Evolutionary conservation across 92 coral and sea anemone species (phyloP), one percentile per base, ranked within the genome.

Genomic region (Virgularia gustaviana): DNA sequence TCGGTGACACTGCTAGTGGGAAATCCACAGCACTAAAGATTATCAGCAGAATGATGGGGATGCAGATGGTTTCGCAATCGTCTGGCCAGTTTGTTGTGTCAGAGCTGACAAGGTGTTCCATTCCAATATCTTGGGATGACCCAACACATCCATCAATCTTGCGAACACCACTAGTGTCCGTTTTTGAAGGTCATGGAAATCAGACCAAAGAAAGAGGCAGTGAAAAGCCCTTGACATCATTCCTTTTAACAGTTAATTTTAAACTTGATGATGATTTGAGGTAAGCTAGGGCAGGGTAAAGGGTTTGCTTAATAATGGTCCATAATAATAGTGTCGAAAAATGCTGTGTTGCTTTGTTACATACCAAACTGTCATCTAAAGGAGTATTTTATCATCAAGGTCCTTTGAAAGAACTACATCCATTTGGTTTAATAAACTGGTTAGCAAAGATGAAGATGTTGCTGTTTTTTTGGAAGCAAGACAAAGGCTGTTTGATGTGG

Each of bases 1-100:
- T 54, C 3, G 60, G 60, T 54, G 60, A 54, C 9, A 54, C 60
- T 54, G 60, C 60, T n/a, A n/a, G n/a, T n/a, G n/a, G n/a, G n/a
- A n/a, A n/a, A n/a, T n/a, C n/a, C n/a, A n/a, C n/a, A n/a, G 60
- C 60, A 18, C 60, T 54, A 18, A 54, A 25, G 30, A 35, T 20
- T 12, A 54, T 22, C 25, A 25, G 60, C 0, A 54, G 30, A 18
- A 24, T 54, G 30, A 54, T 54, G 60, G 60, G 60, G 30, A 52
- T 52, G n/a, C n/a, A n/a, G n/a, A n/a, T n/a, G n/a, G n/a, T n/a
- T n/a, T n/a, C n/a, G n/a, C n/a, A n/a, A n/a, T 52, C 59, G 25
- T 52, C 59, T 11, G 59, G 59, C 12, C 25, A 52, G 28, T 52
- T 52, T 52, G 59, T 52, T 13, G 18, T 52, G 1, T 52, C 59